Conservation (phyloP, 2,888 invertebrate species). For the Agonopterix alstromeriana region DNA sequence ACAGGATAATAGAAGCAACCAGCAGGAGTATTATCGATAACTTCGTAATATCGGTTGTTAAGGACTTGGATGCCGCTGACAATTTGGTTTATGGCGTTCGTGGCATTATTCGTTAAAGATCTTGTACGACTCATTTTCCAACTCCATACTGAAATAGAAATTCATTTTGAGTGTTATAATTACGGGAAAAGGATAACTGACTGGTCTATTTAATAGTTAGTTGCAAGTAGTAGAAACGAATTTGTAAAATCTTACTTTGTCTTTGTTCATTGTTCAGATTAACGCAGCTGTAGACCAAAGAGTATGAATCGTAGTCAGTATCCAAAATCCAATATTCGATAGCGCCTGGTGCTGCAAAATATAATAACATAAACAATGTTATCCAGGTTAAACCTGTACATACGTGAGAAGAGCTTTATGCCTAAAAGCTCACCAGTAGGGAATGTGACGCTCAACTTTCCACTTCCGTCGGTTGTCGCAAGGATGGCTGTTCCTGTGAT, state of each 20-base stretch:
- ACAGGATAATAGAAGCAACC: conserved; percentile 44
- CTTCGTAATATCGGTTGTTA: conserved; percentile 28
- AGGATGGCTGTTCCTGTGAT: conserved; percentile 36
- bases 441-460: conserved; percentile 78
- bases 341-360: conserved; percentile 15
- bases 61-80: conserved; percentile 25
- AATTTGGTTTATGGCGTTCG: conserved; percentile 22
- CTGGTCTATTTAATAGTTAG: too few relatives aligned
- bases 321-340: conserved; percentile 31
- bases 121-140: conserved; percentile 42
- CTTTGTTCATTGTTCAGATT: conserved; percentile 52
- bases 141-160: conserved; percentile 31
- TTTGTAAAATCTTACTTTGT: conserved; percentile 36
- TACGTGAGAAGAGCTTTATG: neutral
- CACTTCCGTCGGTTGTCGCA: conserved; percentile 75
- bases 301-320: conserved; percentile 77
- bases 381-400: neutral
- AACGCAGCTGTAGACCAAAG: conserved; percentile 78
- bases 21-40: conserved; percentile 21
- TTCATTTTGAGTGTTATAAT: neutral
- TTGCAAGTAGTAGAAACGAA: neutral
- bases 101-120: conserved; percentile 20
- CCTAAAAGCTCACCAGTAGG: conserved; percentile 41
- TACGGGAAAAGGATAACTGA: too few relatives aligned
- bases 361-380: neutral